phyloP scores from a whole-genome alignment of 2,113 vertebrate genomes.

The Macquaria australasica region DNA sequence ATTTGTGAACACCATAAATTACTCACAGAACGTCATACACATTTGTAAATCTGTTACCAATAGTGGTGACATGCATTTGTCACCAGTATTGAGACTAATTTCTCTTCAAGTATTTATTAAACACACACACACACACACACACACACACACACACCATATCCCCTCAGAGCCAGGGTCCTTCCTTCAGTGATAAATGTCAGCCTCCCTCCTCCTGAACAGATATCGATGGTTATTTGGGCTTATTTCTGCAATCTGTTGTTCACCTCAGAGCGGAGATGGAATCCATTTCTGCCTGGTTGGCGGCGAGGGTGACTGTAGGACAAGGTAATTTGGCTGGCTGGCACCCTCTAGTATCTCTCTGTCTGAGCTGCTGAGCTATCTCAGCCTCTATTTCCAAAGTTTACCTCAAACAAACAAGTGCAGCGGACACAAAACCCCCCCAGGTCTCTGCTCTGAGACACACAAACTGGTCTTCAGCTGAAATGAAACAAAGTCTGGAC shows the following conservation, averaged over 20 bases:
- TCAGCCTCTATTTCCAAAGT: constrained; percentile 60
- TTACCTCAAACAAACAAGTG: constrained; percentile 71
- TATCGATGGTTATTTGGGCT: constrained; percentile 73
- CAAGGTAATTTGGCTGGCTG: constrained; percentile 72
- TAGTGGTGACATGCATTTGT: neutral
- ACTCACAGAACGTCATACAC: neutral
- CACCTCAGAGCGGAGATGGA: constrained; percentile 70
- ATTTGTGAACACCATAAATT: neutral
- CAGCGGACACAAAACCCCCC: constrained; percentile 22
- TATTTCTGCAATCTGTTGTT: constrained; percentile 76
- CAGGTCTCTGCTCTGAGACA: constrained; percentile 19
- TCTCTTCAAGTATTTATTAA: neutral
- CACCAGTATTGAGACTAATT: neutral
- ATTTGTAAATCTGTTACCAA: neutral
- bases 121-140: neutral
- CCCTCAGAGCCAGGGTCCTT: constrained; percentile 29
- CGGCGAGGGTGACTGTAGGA: constrained; percentile 63
- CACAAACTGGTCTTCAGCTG: constrained; percentile 43
- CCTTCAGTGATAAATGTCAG: constrained; percentile 70
- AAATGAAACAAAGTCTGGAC: constrained; percentile 43
- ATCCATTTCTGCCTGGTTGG: constrained; percentile 74
- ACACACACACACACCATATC: neutral
- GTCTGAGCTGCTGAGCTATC: constrained; percentile 61
- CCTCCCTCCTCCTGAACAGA: constrained; percentile 61
- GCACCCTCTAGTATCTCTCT: constrained; percentile 57